Evolutionary conservation across 2,888 invertebrate species (phyloP).

Genomic region (Ellobium chinense): DNA sequence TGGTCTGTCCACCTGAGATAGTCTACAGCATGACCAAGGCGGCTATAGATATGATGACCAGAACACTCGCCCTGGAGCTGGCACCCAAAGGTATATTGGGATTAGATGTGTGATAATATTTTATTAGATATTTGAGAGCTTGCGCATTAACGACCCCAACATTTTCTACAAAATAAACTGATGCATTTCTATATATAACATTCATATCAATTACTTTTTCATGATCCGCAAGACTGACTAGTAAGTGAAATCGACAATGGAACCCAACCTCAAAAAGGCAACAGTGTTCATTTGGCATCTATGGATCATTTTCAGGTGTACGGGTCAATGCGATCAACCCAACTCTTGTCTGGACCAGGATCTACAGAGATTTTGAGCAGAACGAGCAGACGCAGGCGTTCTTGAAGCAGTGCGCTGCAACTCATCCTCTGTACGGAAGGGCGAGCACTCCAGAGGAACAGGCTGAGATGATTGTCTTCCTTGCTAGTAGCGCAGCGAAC

Average conservation of each 20-base stretch:
- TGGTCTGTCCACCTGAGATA: background rate
- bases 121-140: too few relatives aligned
- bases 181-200: too few relatives aligned
- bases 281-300: too few relatives aligned
- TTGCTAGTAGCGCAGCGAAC: slow-evolving; percentile 18
- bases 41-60: slow-evolving; percentile 27
- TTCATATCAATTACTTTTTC: too few relatives aligned
- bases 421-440: slow-evolving; percentile 20
- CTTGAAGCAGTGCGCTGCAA: background rate
- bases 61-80: slow-evolving; percentile 20
- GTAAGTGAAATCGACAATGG: too few relatives aligned
- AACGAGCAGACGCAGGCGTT: background rate
- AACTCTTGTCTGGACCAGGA: slow-evolving; percentile 4
- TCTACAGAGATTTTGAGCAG: background rate
- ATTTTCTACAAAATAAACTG: too few relatives aligned
- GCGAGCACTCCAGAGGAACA: slow-evolving; percentile 36
- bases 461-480: slow-evolving; percentile 16
- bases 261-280: background rate
- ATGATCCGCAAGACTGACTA: too few relatives aligned
- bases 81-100: slow-evolving; percentile 23
- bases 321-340: slow-evolving; percentile 42
- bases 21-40: slow-evolving; percentile 31
- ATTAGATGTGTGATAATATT: too few relatives aligned
- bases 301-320: slow-evolving; percentile 35
- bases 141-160: too few relatives aligned